Base-by-base conservation (phyloP, 2,113 vertebrate species). In the Hippocampus comes region DNA sequence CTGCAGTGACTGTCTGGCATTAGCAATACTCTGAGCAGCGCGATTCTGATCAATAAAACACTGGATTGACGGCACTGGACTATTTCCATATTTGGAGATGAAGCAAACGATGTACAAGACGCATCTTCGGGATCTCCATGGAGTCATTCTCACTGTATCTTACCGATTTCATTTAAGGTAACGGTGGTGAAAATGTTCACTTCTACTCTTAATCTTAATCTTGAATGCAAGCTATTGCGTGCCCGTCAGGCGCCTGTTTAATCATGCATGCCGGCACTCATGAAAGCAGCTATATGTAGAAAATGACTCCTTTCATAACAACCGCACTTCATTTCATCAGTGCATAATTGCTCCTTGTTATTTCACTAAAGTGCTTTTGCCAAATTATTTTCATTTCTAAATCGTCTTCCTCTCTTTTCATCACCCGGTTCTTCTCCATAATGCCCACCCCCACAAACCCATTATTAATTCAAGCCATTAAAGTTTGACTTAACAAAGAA, bases 261-360 rank as follows among this genome's bases (percentile, higher is more conserved):
- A 49, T 69, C 63, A 49, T 51, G 63, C 63, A 65, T 49, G 61
- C 27, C 51, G 46, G 63, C 43, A 41, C 74, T 68, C 72, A 81
- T 18, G 71, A 43, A 63, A 69, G 63, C 63, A 71, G 34, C 63
- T 25, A 15, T 63, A 51, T 59, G 64, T 41, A 21, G 66, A n/a
- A 73, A 76, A 73, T 9, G 7, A 75, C 56, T 70, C 67, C 77
- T 80, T 87, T 87, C 82, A 90, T 85, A 84, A 80, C 73, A 83
- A 67, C 69, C 73, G 67, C 60, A 74, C 70, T 82, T 78, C 79
- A 69, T 84, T 82, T 83, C 82, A 86, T 88, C 70, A 87, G 75
- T 74, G 75, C 72, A 84, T 88, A 87, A 89, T 71, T 76, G 82
- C 81, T 76, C n/a, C 81, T 79, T 78, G 71, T 71, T 34, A 76